phyloP scores from a whole-genome alignment of 2,797 vertebrate genomes.

The Tinamus major region DNA sequence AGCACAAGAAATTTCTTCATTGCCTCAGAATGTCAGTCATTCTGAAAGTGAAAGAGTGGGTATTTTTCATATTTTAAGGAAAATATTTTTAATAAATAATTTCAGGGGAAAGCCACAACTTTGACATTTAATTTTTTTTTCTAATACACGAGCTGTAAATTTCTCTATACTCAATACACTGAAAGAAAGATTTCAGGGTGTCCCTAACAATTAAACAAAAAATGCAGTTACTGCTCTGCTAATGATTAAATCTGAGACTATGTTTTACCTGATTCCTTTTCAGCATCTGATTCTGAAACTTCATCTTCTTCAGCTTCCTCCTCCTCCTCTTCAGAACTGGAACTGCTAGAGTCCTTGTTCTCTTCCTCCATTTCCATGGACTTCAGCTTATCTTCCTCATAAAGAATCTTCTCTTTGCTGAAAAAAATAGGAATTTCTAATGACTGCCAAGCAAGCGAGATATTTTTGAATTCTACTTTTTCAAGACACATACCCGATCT shows the following conservation, averaged over 20 bases:
- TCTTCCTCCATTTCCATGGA: conserved; percentile 76
- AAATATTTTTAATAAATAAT: neutral
- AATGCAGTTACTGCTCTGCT: neutral
- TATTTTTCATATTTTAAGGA: too few relatives aligned
- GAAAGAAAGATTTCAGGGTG: neutral
- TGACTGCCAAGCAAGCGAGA: neutral
- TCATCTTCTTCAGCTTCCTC: conserved; percentile 82
- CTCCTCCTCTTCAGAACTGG: conserved; percentile 82
- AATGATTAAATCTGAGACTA: neutral
- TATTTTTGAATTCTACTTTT: neutral
- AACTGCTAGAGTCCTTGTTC: conserved; percentile 81
- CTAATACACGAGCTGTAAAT: neutral
- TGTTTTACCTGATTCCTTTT: conserved; percentile 79
- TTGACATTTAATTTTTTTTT: neutral
- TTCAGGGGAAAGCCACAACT: neutral
- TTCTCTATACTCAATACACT: neutral
- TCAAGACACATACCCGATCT: neutral
- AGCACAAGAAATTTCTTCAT: neutral
- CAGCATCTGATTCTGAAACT: conserved; percentile 81
- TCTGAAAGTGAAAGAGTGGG: too few relatives aligned
- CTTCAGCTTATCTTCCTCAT: conserved; percentile 77
- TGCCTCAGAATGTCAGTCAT: too few relatives aligned
- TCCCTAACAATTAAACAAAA: neutral
- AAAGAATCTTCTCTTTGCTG: conserved; percentile 83
- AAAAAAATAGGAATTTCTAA: conserved; percentile 16